These are phyloP conservation scores for Pelobates cultripes DNA, from an alignment of 2,797 vertebrate genomes.

Conservation along the genomic window DNA sequence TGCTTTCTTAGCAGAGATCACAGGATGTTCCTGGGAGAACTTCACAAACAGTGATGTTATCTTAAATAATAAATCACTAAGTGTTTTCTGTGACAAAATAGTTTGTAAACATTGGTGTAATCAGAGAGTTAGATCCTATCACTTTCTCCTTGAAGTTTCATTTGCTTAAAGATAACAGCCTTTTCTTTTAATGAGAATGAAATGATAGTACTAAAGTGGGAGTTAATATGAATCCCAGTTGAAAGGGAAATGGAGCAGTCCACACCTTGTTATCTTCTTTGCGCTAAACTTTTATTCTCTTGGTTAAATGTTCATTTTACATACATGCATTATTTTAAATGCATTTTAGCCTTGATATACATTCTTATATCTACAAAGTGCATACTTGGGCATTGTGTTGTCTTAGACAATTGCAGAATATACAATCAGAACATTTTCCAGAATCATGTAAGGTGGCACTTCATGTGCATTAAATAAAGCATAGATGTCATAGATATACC, in stretches of 20 bases:
- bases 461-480: too few species aligned
- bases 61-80: conserved; percentile 1
- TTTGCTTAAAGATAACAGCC: neutral
- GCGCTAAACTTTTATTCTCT: too few species aligned
- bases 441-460: too few species aligned
- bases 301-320: too few species aligned
- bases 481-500: too few species aligned
- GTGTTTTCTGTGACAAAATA: conserved; percentile 10
- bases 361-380: too few species aligned
- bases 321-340: too few species aligned
- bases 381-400: too few species aligned
- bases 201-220: neutral
- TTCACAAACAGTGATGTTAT: conserved; percentile 1
- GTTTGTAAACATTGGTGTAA: conserved; percentile 9
- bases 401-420: too few species aligned
- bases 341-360: too few species aligned
- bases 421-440: too few species aligned
- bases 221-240: neutral
- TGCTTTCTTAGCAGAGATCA: neutral
- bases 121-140: neutral
- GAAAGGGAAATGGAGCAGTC: neutral
- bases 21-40: conserved; percentile 1
- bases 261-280: neutral
- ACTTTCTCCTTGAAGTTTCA: conserved; percentile 7
- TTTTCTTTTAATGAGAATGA: neutral